These are phyloP conservation scores for Atlantisia rogersi DNA, from an alignment of 2,113 vertebrate genomes.

Conservation along the genomic window DNA sequence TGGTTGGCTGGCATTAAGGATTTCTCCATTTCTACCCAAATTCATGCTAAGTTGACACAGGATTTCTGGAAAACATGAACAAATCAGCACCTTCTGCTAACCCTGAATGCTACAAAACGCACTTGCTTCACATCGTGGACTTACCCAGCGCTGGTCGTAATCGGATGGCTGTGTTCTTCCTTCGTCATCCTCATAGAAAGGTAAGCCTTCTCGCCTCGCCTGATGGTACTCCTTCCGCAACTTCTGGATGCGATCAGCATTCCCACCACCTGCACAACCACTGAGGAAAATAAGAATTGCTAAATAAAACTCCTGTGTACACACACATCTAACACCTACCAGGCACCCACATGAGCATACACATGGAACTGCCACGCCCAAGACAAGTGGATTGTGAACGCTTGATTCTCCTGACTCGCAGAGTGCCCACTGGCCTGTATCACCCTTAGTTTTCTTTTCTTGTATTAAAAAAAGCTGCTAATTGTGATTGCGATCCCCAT, in stretches of 20 bases:
- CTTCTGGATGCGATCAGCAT: slow-evolving; percentile 91
- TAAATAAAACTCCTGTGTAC: neutral
- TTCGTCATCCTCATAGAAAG: slow-evolving; percentile 86
- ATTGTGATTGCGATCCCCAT: neutral
- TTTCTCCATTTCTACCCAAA: neutral
- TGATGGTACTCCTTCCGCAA: slow-evolving; percentile 93
- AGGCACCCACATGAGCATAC: neutral
- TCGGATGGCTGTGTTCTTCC: slow-evolving; percentile 77
- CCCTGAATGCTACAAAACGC: neutral
- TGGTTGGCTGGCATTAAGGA: neutral
- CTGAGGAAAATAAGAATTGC: slow-evolving; percentile 35
- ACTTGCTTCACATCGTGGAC: neutral
- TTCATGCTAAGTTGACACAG: neutral
- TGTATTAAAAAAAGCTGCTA: neutral
- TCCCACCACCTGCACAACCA: slow-evolving; percentile 59
- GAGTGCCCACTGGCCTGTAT: neutral
- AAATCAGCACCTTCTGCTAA: neutral
- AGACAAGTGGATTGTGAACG: neutral
- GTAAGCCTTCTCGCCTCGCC: slow-evolving; percentile 86
- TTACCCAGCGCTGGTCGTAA: slow-evolving; percentile 86
- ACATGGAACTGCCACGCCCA: neutral
- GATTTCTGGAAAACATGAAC: neutral
- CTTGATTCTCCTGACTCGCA: neutral
- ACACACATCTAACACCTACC: neutral
- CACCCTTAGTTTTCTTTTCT: neutral